Conservation (phyloP, 2,113 vertebrate genomes). For the Apus apus region DNA sequence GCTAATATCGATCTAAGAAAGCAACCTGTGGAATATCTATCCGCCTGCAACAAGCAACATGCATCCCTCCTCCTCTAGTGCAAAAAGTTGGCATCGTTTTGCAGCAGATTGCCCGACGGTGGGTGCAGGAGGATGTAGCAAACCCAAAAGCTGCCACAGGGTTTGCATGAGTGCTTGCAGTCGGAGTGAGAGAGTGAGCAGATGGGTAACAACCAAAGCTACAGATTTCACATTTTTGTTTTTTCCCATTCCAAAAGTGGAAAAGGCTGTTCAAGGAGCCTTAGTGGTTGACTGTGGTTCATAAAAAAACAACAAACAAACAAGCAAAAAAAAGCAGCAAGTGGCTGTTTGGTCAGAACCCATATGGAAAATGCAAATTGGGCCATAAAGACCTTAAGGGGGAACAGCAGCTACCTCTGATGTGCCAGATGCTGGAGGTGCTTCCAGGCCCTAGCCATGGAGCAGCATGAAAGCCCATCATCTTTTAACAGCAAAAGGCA, state of each 20-base stretch:
- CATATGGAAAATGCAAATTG: not conserved
- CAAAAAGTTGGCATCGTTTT: rapidly evolving
- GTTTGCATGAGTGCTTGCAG: not conserved
- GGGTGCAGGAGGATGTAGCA: not conserved
- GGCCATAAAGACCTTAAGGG: not conserved
- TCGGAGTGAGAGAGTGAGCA: not conserved
- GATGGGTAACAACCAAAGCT: not conserved
- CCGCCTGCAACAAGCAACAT: not conserved
- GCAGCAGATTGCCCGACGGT: rapidly evolving
- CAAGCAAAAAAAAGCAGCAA: not conserved
- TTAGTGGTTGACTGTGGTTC: not conserved
- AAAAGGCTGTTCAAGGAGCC: not conserved
- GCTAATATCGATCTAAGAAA: not conserved
- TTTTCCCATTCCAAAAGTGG: not conserved
- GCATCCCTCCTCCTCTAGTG: not conserved
- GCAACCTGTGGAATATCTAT: not conserved
- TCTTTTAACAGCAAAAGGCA: not conserved
- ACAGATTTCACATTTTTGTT: not conserved
- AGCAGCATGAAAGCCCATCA: not conserved
- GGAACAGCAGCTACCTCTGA: not conserved
- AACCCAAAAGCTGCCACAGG: not conserved
- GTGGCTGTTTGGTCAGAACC: not conserved
- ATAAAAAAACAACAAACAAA: not conserved
- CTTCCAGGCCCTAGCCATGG: not conserved
- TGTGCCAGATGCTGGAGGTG: not conserved